phyloP scores from a whole-genome alignment of 2,113 vertebrate species.

The Rhabdornis inornatus region DNA sequence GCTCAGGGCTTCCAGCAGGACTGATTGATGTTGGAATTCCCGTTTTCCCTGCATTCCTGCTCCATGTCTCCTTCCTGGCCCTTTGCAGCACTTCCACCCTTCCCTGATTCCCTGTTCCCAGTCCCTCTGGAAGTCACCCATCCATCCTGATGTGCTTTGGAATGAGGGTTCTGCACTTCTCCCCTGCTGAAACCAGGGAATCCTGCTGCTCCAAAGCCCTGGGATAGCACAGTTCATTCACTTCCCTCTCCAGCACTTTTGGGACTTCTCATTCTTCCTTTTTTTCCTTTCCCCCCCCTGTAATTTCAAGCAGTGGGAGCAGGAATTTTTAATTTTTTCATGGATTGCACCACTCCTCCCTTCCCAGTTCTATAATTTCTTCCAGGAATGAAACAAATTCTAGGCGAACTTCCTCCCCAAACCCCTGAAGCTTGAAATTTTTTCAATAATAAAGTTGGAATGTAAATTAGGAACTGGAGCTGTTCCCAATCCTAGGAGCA shows the following conservation, averaged over 20 bases:
- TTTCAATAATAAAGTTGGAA: slow-evolving; percentile 16
- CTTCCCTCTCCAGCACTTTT: slow-evolving; percentile 8
- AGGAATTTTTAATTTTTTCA: slow-evolving; percentile 33
- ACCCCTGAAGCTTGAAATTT: slow-evolving; percentile 47
- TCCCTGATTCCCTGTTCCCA: neutral
- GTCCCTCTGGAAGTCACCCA: neutral
- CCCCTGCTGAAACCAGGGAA: neutral
- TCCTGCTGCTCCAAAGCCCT: neutral
- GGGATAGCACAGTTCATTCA: neutral
- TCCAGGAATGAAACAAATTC: slow-evolving; percentile 38
- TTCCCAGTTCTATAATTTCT: slow-evolving; percentile 42
- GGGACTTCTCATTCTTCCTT: neutral
- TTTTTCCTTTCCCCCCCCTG: neutral
- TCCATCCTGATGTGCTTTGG: neutral
- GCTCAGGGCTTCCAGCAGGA: neutral
- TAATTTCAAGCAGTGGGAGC: slow-evolving; percentile 46
- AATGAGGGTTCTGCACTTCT: fast-evolving
- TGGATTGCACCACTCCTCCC: neutral
- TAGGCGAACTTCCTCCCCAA: slow-evolving; percentile 23
- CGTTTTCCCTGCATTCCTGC: neutral
- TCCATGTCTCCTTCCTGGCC: neutral
- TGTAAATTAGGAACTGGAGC: slow-evolving; percentile 35
- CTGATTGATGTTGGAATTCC: fast-evolving
- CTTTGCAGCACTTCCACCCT: neutral
- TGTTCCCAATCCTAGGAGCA: slow-evolving; percentile 13